Evolutionary conservation across 1,140 invertebrate species (phyloP).

Genomic region (Sesamia nonagrioides): DNA sequence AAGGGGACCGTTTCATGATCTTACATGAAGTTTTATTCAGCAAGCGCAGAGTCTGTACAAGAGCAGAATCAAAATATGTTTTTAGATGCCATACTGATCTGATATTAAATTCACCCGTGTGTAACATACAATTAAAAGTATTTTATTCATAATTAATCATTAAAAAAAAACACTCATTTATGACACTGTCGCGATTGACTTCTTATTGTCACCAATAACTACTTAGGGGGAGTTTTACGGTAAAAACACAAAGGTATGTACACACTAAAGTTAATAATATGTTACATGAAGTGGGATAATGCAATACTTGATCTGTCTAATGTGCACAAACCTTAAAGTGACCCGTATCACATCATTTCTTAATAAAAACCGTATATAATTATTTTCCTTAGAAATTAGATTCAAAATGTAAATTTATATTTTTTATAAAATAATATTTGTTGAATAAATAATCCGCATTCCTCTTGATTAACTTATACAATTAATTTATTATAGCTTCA

Average conservation of each 20-base stretch:
- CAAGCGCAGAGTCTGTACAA: background rate
- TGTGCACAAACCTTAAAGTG: constrained; percentile 64
- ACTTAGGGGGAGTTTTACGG: constrained; percentile 54
- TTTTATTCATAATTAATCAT: constrained; percentile 59
- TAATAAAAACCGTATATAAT: constrained; percentile 40
- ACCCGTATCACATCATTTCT: constrained; percentile 45
- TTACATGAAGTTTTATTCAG: background rate
- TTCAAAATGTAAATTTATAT: constrained; percentile 42
- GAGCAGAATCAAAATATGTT: constrained; percentile 46
- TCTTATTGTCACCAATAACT: constrained; percentile 69
- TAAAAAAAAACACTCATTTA: constrained; percentile 63
- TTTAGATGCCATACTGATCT: constrained; percentile 58
- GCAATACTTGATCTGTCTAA: constrained; percentile 47
- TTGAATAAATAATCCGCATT: constrained; percentile 29
- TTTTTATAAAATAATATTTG: constrained; percentile 44
- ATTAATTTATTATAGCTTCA: background rate
- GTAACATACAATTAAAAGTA: constrained; percentile 57
- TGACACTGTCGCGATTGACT: constrained; percentile 69
- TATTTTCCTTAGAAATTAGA: constrained; percentile 46
- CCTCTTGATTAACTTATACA: constrained; percentile 9
- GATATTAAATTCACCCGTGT: constrained; percentile 59
- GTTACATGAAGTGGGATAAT: constrained; percentile 43
- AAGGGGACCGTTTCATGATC: too few species aligned
- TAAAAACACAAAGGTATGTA: constrained; percentile 61
- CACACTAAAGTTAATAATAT: constrained; percentile 59